Conservation (phyloP, 53 echinoderm and acorn worm species). For the Temnopleurus reevesii region DNA sequence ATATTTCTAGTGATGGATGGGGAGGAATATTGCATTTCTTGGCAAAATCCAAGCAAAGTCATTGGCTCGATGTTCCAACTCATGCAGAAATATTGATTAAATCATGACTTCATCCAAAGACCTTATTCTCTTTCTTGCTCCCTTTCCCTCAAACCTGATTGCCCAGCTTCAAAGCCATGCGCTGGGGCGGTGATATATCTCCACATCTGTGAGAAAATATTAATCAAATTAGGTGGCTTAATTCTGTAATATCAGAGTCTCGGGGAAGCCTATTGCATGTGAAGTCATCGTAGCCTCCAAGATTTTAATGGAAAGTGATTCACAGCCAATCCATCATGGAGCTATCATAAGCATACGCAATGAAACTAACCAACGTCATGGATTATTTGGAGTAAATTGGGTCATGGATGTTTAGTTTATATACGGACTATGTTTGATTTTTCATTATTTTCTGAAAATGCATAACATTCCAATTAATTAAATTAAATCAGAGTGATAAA, state of each 20-base stretch:
- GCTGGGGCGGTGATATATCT: conserved; percentile 25
- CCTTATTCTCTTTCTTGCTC: not conserved
- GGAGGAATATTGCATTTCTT: not conserved
- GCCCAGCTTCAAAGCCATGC: conserved; percentile 14
- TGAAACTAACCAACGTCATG: not conserved
- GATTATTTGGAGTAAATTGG: not conserved
- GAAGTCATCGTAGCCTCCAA: not conserved
- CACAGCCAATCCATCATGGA: not conserved
- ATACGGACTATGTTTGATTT: not conserved
- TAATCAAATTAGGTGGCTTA: conserved; percentile 41
- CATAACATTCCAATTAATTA: not conserved
- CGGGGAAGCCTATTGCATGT: not conserved
- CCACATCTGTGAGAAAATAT: conserved; percentile 31
- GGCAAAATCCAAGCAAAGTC: not conserved
- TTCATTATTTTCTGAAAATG: not conserved
- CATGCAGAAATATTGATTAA: conserved; percentile 40
- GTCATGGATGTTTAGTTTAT: not conserved
- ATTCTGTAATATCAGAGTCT: not conserved
- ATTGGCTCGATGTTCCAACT: conserved; percentile 6
- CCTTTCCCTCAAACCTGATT: not conserved
- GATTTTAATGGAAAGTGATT: conserved; percentile 15
- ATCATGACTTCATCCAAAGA: not conserved
- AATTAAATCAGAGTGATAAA: no score
- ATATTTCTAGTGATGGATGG: not conserved
- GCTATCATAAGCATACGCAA: conserved; percentile 4